phyloP scores from a whole-genome alignment of 2,888 invertebrate species.

The Drosophila trichaetosa region DNA sequence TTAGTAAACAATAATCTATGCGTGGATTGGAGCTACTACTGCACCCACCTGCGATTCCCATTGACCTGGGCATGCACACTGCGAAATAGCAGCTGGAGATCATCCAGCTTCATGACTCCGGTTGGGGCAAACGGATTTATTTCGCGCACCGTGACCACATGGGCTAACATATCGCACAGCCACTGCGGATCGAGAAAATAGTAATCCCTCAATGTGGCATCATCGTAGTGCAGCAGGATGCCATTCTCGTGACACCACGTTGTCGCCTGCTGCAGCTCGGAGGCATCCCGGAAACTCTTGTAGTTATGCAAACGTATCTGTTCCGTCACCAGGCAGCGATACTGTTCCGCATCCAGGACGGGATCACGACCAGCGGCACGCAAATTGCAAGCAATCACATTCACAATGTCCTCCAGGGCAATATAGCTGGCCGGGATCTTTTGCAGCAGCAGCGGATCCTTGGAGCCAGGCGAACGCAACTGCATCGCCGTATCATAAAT shows the following conservation, averaged over 20 bases:
- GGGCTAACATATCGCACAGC: constrained; percentile 98
- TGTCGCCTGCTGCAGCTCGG: constrained; percentile 97
- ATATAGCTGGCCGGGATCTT: constrained; percentile 98
- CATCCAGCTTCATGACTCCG: constrained; percentile 97
- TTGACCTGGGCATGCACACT: constrained; percentile 91
- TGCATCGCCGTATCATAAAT: constrained; percentile 97
- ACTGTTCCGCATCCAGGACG: constrained; percentile 93
- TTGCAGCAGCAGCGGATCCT: constrained; percentile 95
- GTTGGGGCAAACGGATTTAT: constrained; percentile 97
- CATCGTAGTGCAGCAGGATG: constrained; percentile 96
- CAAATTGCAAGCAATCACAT: constrained; percentile 91
- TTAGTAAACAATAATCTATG: too few relatives aligned
- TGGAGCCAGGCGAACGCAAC: constrained; percentile 95
- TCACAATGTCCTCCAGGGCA: constrained; percentile 96
- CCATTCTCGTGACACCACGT: constrained; percentile 99
- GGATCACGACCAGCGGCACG: constrained; percentile 90
- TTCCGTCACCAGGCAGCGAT: constrained; percentile 85
- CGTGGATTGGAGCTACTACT: background rate
- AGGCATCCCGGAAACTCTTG: constrained; percentile 89
- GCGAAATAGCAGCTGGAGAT: constrained; percentile 96
- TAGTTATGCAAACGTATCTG: constrained; percentile 85
- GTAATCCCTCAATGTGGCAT: constrained; percentile 96
- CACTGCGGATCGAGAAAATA: constrained; percentile 99
- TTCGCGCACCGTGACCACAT: constrained; percentile 98
- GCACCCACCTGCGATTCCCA: constrained; percentile 86